Conservation (phyloP, 2,797 vertebrate species). For the Thaleichthys pacificus region DNA sequence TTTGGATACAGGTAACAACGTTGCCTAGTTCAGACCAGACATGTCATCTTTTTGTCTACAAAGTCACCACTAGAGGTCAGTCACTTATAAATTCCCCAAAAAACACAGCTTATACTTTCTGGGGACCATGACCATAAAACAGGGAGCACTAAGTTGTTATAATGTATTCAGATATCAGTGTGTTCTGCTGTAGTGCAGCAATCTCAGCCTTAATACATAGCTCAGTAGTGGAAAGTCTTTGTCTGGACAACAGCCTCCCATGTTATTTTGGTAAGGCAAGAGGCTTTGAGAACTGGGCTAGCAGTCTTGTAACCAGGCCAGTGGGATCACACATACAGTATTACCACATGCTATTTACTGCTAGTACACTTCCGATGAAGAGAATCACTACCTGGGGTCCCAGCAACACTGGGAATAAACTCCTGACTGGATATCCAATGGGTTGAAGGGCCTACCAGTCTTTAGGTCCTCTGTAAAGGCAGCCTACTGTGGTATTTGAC, state of each 20-base stretch:
- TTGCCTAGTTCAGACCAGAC: too few species aligned
- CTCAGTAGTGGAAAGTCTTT: slow-evolving; percentile 6
- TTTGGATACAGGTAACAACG: not conserved
- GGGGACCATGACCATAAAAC: slow-evolving; percentile 8
- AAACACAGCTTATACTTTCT: slow-evolving; percentile 1
- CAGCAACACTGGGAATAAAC: too few species aligned
- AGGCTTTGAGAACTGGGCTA: not conserved
- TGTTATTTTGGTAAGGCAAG: not conserved
- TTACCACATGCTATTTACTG: not conserved
- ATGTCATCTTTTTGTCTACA: not conserved
- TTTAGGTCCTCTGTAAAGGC: too few species aligned
- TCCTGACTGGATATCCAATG: too few species aligned
- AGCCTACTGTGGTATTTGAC: too few species aligned
- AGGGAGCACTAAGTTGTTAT: slow-evolving; percentile 3
- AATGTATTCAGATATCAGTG: slow-evolving; percentile 5
- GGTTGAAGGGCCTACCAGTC: too few species aligned
- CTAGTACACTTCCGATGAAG: slow-evolving; percentile 13
- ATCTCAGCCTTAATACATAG: slow-evolving; percentile 20
- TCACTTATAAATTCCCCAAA: slow-evolving; percentile 10
- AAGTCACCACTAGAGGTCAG: slow-evolving; percentile 63
- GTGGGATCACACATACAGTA: too few species aligned
- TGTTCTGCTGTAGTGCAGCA: slow-evolving; percentile 10
- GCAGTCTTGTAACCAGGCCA: too few species aligned
- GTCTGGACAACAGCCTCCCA: not conserved
- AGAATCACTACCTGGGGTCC: not conserved